Percentiles rank a stretch among this genome's conserved stretches.
Conservation (phyloP, 2,797 vertebrate genomes). For the Sebastes baramenuke region DNA sequence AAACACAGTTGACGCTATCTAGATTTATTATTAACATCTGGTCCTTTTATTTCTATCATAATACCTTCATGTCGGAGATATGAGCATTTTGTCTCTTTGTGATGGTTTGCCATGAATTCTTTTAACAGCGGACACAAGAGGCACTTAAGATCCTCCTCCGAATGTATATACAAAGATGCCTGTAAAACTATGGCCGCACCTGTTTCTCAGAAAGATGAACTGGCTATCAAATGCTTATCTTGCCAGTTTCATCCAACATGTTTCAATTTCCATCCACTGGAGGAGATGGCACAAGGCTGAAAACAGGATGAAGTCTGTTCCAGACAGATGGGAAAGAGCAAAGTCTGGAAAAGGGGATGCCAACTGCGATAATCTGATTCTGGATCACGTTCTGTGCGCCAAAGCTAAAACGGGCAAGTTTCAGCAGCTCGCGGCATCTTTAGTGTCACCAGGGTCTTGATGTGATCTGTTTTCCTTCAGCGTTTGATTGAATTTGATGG, state of each 20-base stretch:
- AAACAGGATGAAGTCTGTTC: slow-evolving; percentile 35
- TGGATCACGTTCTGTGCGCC: slow-evolving; percentile 43
- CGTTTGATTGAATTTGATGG: slow-evolving; percentile 54
- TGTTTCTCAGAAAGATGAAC: slow-evolving; percentile 57
- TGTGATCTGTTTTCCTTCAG: slow-evolving; percentile 66
- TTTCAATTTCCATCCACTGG: slow-evolving; percentile 43
- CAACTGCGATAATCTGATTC: slow-evolving; percentile 57
- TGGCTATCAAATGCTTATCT: slow-evolving; percentile 17
- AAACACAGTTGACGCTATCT: slow-evolving; percentile 47
- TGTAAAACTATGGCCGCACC: slow-evolving; percentile 57
- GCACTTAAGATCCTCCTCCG: slow-evolving; percentile 42
- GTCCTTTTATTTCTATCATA: slow-evolving; percentile 66
- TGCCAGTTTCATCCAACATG: slow-evolving; percentile 30
- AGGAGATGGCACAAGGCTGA: slow-evolving; percentile 49
- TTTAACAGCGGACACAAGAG: slow-evolving; percentile 56
- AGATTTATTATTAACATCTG: slow-evolving; percentile 75
- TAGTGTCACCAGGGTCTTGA: slow-evolving; percentile 38
- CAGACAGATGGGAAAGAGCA: slow-evolving; percentile 57
- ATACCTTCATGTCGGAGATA: slow-evolving; percentile 70
- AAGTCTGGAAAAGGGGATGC: slow-evolving; percentile 40
- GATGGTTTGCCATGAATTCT: slow-evolving; percentile 64
- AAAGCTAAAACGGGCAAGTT: slow-evolving; percentile 37
- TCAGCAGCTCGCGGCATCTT: slow-evolving; percentile 39
- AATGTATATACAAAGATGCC: slow-evolving; percentile 41
- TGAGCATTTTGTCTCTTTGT: slow-evolving; percentile 59